Evolutionary conservation across 1,140 invertebrate species (phyloP).

Genomic region (Drosophila nigromelanica): DNA sequence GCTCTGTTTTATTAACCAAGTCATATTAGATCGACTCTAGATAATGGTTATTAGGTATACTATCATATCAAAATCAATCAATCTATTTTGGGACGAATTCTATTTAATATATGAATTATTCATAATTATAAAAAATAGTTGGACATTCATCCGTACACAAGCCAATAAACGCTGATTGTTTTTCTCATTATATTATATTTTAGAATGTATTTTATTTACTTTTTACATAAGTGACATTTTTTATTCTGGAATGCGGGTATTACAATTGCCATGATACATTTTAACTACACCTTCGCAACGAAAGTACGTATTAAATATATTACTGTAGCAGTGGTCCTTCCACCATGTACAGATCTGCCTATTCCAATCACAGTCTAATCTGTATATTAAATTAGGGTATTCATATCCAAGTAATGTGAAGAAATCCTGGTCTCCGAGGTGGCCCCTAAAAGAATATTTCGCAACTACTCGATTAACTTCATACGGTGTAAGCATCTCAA

Average conservation of each 20-base stretch:
- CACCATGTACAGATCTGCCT: conserved; percentile 94
- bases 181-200: neutral
- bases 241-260: conserved; percentile 89
- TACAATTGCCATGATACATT: conserved; percentile 94
- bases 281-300: conserved; percentile 89
- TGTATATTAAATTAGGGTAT: conserved; percentile 90
- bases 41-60: no score
- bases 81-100: no score
- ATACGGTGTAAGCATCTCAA: conserved; percentile 85
- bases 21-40: no score
- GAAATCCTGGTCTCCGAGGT: conserved; percentile 95
- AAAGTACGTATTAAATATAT: conserved; percentile 91
- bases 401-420: conserved; percentile 91
- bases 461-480: conserved; percentile 86
- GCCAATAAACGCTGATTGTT: no score
- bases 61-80: no score
- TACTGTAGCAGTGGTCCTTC: conserved; percentile 90
- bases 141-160: no score
- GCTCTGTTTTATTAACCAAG: no score
- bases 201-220: neutral
- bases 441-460: conserved; percentile 90
- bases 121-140: no score
- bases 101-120: no score
- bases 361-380: conserved; percentile 93
- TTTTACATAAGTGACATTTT: conserved; percentile 3